Conservation (phyloP, 1,140 invertebrate species). For the Bradysia coprophila region DNA sequence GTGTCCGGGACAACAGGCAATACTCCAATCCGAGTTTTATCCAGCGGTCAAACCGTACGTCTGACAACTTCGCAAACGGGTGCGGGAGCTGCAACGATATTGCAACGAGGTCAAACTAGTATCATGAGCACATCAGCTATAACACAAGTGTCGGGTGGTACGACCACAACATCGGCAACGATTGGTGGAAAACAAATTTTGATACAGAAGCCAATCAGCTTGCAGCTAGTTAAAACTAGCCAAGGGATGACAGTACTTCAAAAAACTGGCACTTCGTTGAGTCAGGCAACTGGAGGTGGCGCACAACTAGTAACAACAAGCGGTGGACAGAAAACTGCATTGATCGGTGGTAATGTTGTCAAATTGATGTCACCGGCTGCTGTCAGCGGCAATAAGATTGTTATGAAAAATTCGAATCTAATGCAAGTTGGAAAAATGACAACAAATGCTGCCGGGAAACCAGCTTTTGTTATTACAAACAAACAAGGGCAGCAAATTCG, state of each 20-base stretch:
- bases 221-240: slow-evolving; percentile 21
- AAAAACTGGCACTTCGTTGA: slow-evolving; percentile 25
- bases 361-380: slow-evolving; percentile 18
- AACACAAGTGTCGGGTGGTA: background rate
- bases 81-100: slow-evolving; percentile 6
- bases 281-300: background rate
- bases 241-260: slow-evolving; percentile 16
- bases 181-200: slow-evolving; percentile 20
- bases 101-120: too few species aligned
- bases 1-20: slow-evolving; percentile 7
- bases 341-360: slow-evolving; percentile 12
- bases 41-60: slow-evolving; percentile 10
- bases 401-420: slow-evolving; percentile 48
- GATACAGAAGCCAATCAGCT: slow-evolving; percentile 19
- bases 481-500: slow-evolving; percentile 26
- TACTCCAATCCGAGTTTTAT: slow-evolving; percentile 2
- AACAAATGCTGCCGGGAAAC: slow-evolving; percentile 26
- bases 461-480: slow-evolving; percentile 22
- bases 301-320: slow-evolving; percentile 52
- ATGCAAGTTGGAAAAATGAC: slow-evolving; percentile 41
- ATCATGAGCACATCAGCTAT: background rate
- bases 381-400: slow-evolving; percentile 33
- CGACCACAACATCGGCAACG: slow-evolving; percentile 7
- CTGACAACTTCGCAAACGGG: slow-evolving; percentile 11
- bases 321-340: slow-evolving; percentile 7